These are phyloP conservation scores for Athripsodes cinereus DNA, from an alignment of 2,888 invertebrate genomes.

Conservation along the genomic window DNA sequence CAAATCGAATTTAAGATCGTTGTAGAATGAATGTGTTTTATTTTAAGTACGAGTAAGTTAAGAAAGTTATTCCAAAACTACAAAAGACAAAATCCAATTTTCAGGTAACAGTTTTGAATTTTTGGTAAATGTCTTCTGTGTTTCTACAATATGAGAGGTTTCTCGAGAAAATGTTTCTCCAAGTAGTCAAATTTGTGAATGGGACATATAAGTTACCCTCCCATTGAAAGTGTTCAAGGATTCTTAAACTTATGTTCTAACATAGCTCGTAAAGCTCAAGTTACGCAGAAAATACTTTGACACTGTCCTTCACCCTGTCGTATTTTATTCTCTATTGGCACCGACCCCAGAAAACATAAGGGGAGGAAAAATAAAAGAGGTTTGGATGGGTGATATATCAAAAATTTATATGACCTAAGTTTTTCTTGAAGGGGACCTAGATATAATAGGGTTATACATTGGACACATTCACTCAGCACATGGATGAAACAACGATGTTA, in stretches of 20 bases:
- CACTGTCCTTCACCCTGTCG: slow-evolving; percentile 12
- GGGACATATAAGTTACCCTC: neutral
- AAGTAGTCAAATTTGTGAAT: neutral
- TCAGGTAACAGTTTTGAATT: no score
- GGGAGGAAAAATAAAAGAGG: slow-evolving; percentile 13
- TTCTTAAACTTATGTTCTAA: slow-evolving; percentile 8
- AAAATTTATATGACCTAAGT: slow-evolving; percentile 28
- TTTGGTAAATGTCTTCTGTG: no score
- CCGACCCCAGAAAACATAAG: slow-evolving; percentile 8
- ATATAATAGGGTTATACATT: slow-evolving; percentile 15
- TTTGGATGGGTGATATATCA: slow-evolving; percentile 25
- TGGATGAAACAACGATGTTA: neutral
- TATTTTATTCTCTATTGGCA: slow-evolving; percentile 19
- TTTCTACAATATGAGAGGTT: neutral
- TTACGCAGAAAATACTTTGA: slow-evolving; percentile 10
- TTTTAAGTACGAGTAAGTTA: no score
- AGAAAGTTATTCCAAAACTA: no score
- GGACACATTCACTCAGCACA: slow-evolving; percentile 7
- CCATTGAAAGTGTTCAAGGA: slow-evolving; percentile 4
- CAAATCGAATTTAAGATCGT: no score
- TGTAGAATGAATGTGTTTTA: no score
- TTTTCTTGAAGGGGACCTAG: slow-evolving; percentile 17
- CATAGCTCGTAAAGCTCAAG: slow-evolving; percentile 11
- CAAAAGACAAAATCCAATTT: no score
- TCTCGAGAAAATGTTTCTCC: neutral